phyloP scores from a whole-genome alignment of 2,797 vertebrate genomes.

The Scomberomorus guttatus region DNA sequence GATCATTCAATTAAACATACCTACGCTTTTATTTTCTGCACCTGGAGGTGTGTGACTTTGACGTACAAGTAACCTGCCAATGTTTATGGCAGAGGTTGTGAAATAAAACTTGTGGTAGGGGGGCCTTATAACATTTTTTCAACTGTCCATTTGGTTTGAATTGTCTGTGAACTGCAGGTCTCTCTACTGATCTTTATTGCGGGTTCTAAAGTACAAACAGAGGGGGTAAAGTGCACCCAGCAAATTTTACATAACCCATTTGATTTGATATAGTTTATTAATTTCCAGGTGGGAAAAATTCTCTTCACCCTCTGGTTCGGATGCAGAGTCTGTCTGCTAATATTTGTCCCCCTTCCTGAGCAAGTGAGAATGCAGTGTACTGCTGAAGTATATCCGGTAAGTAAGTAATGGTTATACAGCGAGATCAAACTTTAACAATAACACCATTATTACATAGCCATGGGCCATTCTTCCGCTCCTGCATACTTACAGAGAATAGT shows the following conservation, averaged over 20 bases:
- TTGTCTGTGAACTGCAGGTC: slow-evolving; percentile 63
- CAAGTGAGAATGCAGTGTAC: not conserved
- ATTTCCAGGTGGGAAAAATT: slow-evolving; percentile 48
- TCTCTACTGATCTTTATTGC: slow-evolving; percentile 65
- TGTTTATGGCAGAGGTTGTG: slow-evolving; percentile 51
- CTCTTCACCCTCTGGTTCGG: slow-evolving; percentile 24
- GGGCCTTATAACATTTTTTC: slow-evolving; percentile 39
- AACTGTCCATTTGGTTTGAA: slow-evolving; percentile 65
- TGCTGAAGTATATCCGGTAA: slow-evolving; percentile 16
- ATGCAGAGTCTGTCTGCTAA: slow-evolving; percentile 24
- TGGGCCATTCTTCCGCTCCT: not conserved
- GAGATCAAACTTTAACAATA: slow-evolving; percentile 20
- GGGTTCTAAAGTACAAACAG: slow-evolving; percentile 54
- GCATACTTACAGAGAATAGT: slow-evolving; percentile 10
- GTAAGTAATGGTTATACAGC: slow-evolving; percentile 32
- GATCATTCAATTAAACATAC: slow-evolving; percentile 55
- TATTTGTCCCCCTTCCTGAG: not conserved
- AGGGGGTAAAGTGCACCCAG: slow-evolving; percentile 32
- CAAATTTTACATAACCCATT: slow-evolving; percentile 48
- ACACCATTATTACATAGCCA: not conserved
- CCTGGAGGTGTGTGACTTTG: slow-evolving; percentile 50
- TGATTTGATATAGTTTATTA: slow-evolving; percentile 50
- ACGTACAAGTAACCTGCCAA: slow-evolving; percentile 42
- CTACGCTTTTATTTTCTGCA: slow-evolving; percentile 54
- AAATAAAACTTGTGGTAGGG: slow-evolving; percentile 40